Evolutionary conservation across 2,797 vertebrate species (phyloP).

Genomic region (Poeciliopsis paucimaculata): DNA sequence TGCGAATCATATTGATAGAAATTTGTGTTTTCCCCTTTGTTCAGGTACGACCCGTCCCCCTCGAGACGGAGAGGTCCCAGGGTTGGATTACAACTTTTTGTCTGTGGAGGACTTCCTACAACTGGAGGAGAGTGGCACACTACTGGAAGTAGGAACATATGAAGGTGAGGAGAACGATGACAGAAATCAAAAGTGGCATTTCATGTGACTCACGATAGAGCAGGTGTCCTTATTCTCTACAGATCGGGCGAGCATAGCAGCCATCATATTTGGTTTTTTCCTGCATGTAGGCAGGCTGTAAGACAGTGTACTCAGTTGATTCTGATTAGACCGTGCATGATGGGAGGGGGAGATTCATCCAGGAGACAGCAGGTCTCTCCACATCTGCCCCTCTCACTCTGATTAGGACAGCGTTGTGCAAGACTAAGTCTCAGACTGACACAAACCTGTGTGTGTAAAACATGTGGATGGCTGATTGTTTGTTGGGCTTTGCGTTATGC

Average conservation of each 20-base stretch:
- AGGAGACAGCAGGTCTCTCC: slow-evolving; percentile 70
- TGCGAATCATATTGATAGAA: background rate
- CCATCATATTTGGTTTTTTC: slow-evolving; percentile 43
- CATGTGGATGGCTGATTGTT: slow-evolving; percentile 28
- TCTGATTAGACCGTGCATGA: slow-evolving; percentile 66
- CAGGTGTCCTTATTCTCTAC: slow-evolving; percentile 63
- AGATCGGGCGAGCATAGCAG: slow-evolving; percentile 28
- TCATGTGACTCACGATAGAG: slow-evolving; percentile 7
- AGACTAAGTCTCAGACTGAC: slow-evolving; percentile 56
- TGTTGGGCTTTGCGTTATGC: slow-evolving; percentile 24
- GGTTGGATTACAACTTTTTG: slow-evolving; percentile 97
- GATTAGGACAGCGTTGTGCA: slow-evolving; percentile 63
- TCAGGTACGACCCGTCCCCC: slow-evolving; percentile 94
- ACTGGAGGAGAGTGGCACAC: slow-evolving; percentile 91
- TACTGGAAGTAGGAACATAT: slow-evolving; percentile 96
- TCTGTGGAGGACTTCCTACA: slow-evolving; percentile 92
- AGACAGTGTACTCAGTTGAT: slow-evolving; percentile 46
- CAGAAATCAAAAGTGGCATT: slow-evolving; percentile 36
- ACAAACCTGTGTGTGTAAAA: slow-evolving; percentile 58
- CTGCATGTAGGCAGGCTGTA: slow-evolving; percentile 49
- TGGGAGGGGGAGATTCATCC: slow-evolving; percentile 42
- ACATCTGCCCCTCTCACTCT: slow-evolving; percentile 72
- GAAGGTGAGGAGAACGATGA: slow-evolving; percentile 84
- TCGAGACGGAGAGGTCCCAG: slow-evolving; percentile 92
- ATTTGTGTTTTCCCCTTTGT: slow-evolving; percentile 22